A percentile compares a stretch with the other conserved stretches of the same genome.
phyloP scores from a whole-genome alignment of 1,140 invertebrate species.

The Drosophila pseudoobscura region DNA sequence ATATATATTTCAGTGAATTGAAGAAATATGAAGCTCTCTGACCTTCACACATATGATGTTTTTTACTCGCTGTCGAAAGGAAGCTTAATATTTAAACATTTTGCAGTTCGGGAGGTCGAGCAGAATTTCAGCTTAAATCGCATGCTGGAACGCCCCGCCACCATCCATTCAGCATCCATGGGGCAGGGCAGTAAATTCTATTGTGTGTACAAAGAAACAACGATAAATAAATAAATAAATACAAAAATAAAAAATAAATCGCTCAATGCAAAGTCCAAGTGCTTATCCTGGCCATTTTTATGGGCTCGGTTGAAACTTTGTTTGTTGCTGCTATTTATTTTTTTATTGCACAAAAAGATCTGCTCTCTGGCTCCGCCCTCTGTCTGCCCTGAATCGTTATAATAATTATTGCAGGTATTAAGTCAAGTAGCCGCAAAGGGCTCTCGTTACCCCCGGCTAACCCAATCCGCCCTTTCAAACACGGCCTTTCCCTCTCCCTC shows the following conservation, averaged over 20 bases:
- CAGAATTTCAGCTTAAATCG: not conserved
- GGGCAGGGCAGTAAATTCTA: conserved; percentile 44
- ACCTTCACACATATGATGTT: no score
- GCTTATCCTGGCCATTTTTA: conserved; percentile 75
- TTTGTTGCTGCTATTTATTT: conserved; percentile 35
- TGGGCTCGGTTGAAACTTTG: conserved; percentile 54
- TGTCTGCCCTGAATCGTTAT: conserved; percentile 63
- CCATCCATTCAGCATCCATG: not conserved
- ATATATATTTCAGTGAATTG: no score
- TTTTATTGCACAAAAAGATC: conserved; percentile 51
- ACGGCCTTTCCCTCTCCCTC: not conserved
- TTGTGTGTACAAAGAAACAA: conserved; percentile 26
- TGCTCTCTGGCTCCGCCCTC: conserved; percentile 13
- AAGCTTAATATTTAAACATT: no score
- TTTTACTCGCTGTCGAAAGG: no score
- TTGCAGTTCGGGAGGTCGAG: no score
- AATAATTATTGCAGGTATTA: conserved; percentile 81
- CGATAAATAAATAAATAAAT: conserved; percentile 35
- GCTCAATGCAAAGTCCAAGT: conserved; percentile 78
- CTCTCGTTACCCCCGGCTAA: conserved; percentile 26
- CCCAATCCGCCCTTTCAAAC: conserved; percentile 14
- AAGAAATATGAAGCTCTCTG: no score
- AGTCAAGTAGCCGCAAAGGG: conserved; percentile 77
- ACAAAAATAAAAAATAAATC: conserved; percentile 69
- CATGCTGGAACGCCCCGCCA: not conserved